A percentile compares a stretch with the other conserved stretches of the same genome.
Conservation (phyloP, 2,113 vertebrate genomes). For the Oncorhynchus keta region DNA sequence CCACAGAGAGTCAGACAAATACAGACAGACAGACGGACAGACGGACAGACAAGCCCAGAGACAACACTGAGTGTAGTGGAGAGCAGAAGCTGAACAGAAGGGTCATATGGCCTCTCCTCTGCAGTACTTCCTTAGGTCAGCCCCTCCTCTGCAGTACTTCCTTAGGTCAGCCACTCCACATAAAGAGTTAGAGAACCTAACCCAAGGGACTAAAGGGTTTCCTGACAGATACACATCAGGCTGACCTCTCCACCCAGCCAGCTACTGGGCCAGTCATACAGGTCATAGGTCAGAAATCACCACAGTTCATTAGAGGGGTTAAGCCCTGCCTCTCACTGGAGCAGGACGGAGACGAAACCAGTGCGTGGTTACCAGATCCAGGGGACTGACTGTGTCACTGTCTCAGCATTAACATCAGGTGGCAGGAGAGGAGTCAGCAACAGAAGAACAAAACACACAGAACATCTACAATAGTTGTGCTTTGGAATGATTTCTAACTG, state of each 20-base stretch:
- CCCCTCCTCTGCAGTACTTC: too few species aligned
- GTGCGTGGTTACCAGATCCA: conserved; percentile 22
- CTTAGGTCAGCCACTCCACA: conserved; percentile 55
- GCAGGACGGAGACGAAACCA: conserved; percentile 10
- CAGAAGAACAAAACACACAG: too few species aligned
- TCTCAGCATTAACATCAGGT: too few species aligned
- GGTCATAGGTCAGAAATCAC: conserved; percentile 51
- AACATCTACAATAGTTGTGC: too few species aligned
- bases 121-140: background rate
- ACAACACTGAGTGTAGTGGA: too few species aligned
- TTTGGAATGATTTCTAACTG: too few species aligned
- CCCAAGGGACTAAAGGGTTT: conserved; percentile 57
- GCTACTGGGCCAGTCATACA: background rate
- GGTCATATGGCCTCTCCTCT: too few species aligned
- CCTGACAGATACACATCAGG: conserved; percentile 66
- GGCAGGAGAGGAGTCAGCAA: too few species aligned
- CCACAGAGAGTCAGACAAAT: too few species aligned
- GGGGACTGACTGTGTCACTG: background rate
- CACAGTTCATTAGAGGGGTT: conserved; percentile 52
- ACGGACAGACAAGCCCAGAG: too few species aligned
- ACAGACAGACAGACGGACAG: too few species aligned
- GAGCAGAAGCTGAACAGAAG: too few species aligned
- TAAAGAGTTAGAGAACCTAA: conserved; percentile 44
- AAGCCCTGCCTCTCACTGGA: conserved; percentile 32
- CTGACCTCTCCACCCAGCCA: conserved; percentile 52